These are phyloP conservation scores for Heliconius congener DNA, from an alignment of 1,140 invertebrate species.

Conservation along the genomic window DNA sequence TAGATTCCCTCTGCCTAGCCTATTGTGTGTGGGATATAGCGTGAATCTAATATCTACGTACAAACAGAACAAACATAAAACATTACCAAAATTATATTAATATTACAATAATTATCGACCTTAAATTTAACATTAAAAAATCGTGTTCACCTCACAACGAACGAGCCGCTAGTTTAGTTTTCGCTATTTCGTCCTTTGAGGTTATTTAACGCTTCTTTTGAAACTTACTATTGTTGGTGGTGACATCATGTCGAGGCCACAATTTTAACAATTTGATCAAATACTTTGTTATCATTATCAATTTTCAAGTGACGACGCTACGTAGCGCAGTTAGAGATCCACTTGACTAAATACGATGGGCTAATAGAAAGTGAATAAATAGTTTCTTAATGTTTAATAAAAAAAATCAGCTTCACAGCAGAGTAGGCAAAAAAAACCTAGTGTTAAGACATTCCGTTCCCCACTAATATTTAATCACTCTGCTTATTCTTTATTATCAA, in stretches of 20 bases:
- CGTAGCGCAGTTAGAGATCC: not conserved
- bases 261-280: constrained; percentile 1
- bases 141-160: not conserved
- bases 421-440: too few species aligned
- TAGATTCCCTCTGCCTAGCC: too few species aligned
- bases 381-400: too few species aligned
- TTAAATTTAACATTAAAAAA: not conserved
- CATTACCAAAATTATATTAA: too few species aligned
- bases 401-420: too few species aligned
- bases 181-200: constrained; percentile 7
- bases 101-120: too few species aligned
- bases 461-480: not conserved
- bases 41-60: too few species aligned
- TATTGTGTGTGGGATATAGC: too few species aligned
- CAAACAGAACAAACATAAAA: too few species aligned
- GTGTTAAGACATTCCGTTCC: too few species aligned
- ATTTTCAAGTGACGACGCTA: not conserved
- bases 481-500: not conserved
- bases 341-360: not conserved
- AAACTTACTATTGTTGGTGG: not conserved
- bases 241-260: constrained; percentile 9
- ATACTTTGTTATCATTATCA: constrained; percentile 1
- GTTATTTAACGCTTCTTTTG: constrained; percentile 8
- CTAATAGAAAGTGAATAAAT: too few species aligned
- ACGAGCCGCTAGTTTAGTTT: not conserved